Base-by-base conservation (phyloP, 2,797 vertebrate genomes). In the Gallinago solitaria region DNA sequence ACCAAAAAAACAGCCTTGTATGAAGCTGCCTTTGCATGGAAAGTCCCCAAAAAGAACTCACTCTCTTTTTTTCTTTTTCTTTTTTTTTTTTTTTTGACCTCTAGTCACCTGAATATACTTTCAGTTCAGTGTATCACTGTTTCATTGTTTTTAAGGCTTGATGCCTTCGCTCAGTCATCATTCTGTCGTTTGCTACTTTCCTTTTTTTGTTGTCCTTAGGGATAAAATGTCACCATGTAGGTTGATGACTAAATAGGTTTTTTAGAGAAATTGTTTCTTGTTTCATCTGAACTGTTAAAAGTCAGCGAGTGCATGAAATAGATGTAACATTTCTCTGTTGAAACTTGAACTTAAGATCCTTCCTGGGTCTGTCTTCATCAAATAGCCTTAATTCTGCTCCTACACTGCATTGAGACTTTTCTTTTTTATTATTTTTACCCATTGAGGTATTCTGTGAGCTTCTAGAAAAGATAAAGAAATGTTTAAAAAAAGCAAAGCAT, bases 191-290 rank as follows among this genome's bases (percentile, higher is more conserved):
- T 89, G 32, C 51, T 76, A 56, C 48, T 84, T 88, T 68, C 30
- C 20, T 71, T 11, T 75, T 76, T 11, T 54, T 67, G 9, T 63
- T 84, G 39, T 79, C 67, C 60, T 60, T 80, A 74, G 71, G 78
- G 48, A 88, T 50, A 81, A 91, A 91, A 91, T 91, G 53, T 94
- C 91, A 83, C 54, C 35, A 37, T 37, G 54, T 18, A 88, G 73
- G 41, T 35, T 94, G 82, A 78, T 91, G 87, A 73, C 84, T 92
- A 73, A 93, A 78, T 54, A 79, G 35, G 11, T 67, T 90, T 88
- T 50, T 59, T 54, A 43, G 27, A 82, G 45, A 64, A 85, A 83
- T 71, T 1, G 0, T 41, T 80, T 89, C 30, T 56, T 88, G 30
- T 78, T 85, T 92, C 23, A 39, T 92, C 43, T 83, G 54, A 81